phyloP scores from a whole-genome alignment of 1,140 invertebrate genomes.

The Sycophila sp. region DNA sequence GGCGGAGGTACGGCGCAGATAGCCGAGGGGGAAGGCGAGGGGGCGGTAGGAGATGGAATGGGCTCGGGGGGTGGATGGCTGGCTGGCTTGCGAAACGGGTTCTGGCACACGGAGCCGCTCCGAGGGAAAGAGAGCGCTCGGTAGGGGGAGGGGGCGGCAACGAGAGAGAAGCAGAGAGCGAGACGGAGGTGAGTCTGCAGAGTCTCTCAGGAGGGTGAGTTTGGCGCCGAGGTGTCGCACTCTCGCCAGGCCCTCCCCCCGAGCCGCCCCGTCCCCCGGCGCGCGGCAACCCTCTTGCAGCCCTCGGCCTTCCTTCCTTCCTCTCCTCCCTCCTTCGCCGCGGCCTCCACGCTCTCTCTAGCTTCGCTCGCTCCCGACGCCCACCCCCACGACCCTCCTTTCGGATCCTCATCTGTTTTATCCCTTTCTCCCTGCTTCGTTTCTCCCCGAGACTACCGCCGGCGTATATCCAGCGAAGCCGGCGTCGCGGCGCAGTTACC shows the following conservation, averaged over 20 bases:
- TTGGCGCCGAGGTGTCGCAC: slow-evolving; percentile 66
- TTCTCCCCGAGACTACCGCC: background rate
- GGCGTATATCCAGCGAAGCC: background rate
- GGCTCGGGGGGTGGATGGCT: slow-evolving; percentile 29
- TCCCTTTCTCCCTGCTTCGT: slow-evolving; percentile 39
- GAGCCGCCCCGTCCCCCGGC: background rate
- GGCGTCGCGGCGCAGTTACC: background rate
- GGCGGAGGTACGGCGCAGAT: slow-evolving; percentile 28
- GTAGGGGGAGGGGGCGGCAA: slow-evolving; percentile 35
- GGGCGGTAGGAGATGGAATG: slow-evolving; percentile 33
- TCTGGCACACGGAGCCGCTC: slow-evolving; percentile 31
- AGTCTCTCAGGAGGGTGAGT: slow-evolving; percentile 64
- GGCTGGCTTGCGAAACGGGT: slow-evolving; percentile 6
- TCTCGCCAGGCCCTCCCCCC: slow-evolving; percentile 35
- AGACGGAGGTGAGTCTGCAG: slow-evolving; percentile 62
- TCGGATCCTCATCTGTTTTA: slow-evolving; percentile 38
- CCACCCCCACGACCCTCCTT: background rate
- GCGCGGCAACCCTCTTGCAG: slow-evolving; percentile 24
- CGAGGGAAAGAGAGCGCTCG: slow-evolving; percentile 26
- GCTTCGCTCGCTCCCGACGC: background rate
- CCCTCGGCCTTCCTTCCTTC: slow-evolving; percentile 27
- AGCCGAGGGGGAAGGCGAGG: slow-evolving; percentile 42
- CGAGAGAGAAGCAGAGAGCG: slow-evolving; percentile 44
- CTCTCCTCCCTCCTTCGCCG: background rate
- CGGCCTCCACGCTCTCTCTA: slow-evolving; percentile 8